Conservation (phyloP, 2,888 invertebrate genomes). For the Drosophila nr. perissopoda region DNA sequence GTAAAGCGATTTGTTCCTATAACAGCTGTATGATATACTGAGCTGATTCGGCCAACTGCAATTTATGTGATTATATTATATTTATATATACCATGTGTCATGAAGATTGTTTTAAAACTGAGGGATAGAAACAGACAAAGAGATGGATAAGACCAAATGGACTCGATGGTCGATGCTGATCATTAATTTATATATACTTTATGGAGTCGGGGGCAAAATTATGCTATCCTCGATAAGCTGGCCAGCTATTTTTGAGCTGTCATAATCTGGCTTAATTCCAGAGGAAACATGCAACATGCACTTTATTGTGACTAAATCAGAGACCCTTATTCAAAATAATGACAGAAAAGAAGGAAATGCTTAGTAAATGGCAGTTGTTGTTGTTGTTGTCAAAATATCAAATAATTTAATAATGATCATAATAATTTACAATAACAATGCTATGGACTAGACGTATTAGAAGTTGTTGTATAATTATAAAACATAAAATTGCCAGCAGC, state of each 20-base stretch:
- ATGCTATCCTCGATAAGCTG: background rate
- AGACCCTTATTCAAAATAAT: background rate
- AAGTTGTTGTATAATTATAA: background rate
- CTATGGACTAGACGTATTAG: slow-evolving; percentile 26
- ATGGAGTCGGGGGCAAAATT: background rate
- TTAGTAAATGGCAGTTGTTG: background rate
- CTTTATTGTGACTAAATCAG: background rate
- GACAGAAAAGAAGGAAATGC: slow-evolving; percentile 1
- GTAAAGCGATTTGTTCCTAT: background rate
- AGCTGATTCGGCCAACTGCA: background rate
- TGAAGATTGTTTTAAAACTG: background rate
- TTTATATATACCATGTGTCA: no score
- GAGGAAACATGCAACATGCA: no score
- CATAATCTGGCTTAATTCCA: background rate
- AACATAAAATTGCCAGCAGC: background rate
- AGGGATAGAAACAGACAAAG: background rate
- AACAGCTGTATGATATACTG: background rate
- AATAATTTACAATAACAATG: slow-evolving; percentile 16
- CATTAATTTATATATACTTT: background rate
- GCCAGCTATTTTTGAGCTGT: background rate
- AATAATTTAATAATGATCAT: slow-evolving; percentile 17
- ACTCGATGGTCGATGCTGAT: background rate
- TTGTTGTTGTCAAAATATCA: background rate
- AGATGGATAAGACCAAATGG: background rate
- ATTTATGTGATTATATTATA: background rate